A percentile compares a stretch with the other conserved stretches of the same genome.
These are phyloP conservation scores for Xylocampa areola DNA, from an alignment of 2,888 invertebrate species.

Conservation along the genomic window DNA sequence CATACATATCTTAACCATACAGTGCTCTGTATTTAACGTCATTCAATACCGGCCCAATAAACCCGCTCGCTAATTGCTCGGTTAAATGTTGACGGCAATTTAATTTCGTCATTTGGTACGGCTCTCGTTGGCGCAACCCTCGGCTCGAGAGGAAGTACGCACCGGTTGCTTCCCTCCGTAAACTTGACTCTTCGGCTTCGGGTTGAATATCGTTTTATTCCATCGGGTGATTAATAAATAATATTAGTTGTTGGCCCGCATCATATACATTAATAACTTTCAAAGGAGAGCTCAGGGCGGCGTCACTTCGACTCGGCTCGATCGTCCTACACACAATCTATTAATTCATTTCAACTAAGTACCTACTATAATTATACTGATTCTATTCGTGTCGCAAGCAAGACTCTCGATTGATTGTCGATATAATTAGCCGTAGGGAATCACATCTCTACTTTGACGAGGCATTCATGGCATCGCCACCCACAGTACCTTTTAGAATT, in stretches of 20 bases:
- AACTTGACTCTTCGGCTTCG: conserved; percentile 52
- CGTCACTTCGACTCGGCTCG: conserved; percentile 27
- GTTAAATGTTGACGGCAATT: conserved; percentile 72
- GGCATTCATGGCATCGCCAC: conserved; percentile 51
- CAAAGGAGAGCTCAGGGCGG: conserved; percentile 55
- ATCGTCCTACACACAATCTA: conserved; percentile 54
- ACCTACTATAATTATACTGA: conserved; percentile 62
- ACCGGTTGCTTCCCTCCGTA: conserved; percentile 71
- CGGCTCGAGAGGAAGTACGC: conserved; percentile 71
- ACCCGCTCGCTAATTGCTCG: conserved; percentile 72
- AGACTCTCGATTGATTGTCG: conserved; percentile 77
- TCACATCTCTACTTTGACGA: conserved; percentile 54
- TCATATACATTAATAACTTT: conserved; percentile 73
- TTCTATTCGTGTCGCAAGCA: conserved; percentile 70
- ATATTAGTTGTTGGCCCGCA: conserved; percentile 72
- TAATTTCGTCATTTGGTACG: conserved; percentile 68
- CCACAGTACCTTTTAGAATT: conserved; percentile 56
- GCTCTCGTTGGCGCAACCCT: conserved; percentile 59
- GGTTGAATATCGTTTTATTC: conserved; percentile 64
- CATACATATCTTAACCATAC: conserved; percentile 66
- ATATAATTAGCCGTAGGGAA: conserved; percentile 72
- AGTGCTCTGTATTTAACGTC: conserved; percentile 65
- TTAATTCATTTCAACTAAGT: conserved; percentile 66
- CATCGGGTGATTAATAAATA: conserved; percentile 74
- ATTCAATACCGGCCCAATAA: conserved; percentile 71